These are phyloP conservation scores for Nemapogon koenigi DNA, from an alignment of 2,888 invertebrate genomes.

Conservation along the genomic window DNA sequence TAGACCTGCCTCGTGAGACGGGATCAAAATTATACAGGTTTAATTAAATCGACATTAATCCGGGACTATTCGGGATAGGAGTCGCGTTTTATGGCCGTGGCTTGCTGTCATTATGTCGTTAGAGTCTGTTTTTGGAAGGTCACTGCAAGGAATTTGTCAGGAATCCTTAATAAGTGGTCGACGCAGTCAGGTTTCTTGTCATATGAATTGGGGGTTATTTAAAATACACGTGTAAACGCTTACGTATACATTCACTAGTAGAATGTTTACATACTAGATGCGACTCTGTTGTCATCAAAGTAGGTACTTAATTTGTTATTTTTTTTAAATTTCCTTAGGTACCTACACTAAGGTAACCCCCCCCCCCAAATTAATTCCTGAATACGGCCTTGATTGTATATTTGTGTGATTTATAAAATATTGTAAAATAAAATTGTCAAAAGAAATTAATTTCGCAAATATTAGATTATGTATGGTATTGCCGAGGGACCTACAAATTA, in stretches of 20 bases:
- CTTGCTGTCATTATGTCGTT: constrained; percentile 55
- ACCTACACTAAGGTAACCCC: too few species aligned
- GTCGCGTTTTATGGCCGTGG: constrained; percentile 36
- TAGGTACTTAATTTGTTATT: too few species aligned
- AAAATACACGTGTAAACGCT: constrained; percentile 1
- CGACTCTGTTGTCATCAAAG: too few species aligned
- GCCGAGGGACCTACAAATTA: background rate
- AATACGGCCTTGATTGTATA: too few species aligned
- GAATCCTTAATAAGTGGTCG: constrained; percentile 7
- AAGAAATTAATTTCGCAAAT: background rate
- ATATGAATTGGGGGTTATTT: constrained; percentile 3
- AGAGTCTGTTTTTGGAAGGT: constrained; percentile 25
- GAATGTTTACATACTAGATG: too few species aligned
- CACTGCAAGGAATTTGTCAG: constrained; percentile 15
- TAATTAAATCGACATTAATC: constrained; percentile 63
- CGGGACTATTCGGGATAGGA: constrained; percentile 42
- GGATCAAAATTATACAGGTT: constrained; percentile 56
- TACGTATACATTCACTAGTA: too few species aligned
- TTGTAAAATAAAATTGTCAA: too few species aligned
- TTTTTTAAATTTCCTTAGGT: too few species aligned
- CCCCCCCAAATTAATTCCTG: too few species aligned
- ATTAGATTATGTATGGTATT: background rate
- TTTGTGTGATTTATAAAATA: too few species aligned
- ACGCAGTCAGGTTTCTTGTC: constrained; percentile 5
- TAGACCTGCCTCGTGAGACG: constrained; percentile 11